Evolutionary conservation across 2,888 invertebrate genomes (phyloP).

Genomic region (Heliconius cydno): DNA sequence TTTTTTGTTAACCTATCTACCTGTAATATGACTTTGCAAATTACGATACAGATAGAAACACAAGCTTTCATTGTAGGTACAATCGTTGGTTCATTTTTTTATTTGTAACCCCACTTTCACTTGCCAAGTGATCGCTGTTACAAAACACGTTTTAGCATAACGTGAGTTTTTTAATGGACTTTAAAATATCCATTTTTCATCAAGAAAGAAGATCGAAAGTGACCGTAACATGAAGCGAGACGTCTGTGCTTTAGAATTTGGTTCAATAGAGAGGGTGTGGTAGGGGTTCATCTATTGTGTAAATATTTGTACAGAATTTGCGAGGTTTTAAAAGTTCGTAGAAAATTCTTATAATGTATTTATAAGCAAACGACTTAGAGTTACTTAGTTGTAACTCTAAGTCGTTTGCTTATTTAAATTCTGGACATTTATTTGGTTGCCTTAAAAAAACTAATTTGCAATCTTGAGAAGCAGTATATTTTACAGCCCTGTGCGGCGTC

Average conservation of each 20-base stretch:
- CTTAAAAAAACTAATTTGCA: too few relatives aligned
- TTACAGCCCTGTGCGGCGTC: too few relatives aligned
- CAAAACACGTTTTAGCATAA: conserved; percentile 45
- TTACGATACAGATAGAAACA: conserved; percentile 38
- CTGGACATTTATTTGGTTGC: background rate
- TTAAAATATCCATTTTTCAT: conserved; percentile 55
- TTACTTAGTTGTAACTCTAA: background rate
- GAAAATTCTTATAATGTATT: background rate
- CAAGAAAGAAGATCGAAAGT: conserved; percentile 47
- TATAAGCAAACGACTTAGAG: too few relatives aligned
- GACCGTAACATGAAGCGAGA: conserved; percentile 2
- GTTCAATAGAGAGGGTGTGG: conserved; percentile 5
- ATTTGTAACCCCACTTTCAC: conserved; percentile 74
- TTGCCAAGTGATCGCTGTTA: conserved; percentile 63
- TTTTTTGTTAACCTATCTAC: background rate
- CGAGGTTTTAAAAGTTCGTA: background rate
- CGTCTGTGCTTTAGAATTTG: conserved; percentile 6
- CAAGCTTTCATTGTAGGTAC: conserved; percentile 65
- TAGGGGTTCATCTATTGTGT: background rate
- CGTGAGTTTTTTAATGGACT: conserved; percentile 41
- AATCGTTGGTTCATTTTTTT: conserved; percentile 53
- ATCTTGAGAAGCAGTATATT: too few relatives aligned
- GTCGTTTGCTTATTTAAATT: background rate
- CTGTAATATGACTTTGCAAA: conserved; percentile 34
- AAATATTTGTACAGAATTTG: conserved; percentile 3